Conservation (phyloP, 2,797 vertebrate species). For the Distichodus sexfasciatus region DNA sequence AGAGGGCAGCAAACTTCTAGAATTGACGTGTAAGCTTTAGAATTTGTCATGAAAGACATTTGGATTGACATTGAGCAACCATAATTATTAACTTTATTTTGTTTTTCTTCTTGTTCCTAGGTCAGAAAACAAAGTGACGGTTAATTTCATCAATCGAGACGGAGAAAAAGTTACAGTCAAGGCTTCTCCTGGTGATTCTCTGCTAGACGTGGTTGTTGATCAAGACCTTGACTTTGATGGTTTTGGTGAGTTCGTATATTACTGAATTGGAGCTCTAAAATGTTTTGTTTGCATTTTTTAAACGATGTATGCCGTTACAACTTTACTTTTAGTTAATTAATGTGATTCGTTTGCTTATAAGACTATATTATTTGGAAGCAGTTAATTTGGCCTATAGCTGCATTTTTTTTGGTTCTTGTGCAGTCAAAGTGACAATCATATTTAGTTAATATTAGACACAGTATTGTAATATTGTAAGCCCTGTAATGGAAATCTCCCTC, state of each 20-base stretch:
- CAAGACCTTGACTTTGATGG: slow-evolving; percentile 95
- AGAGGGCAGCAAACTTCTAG: background rate
- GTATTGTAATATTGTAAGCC: too few species aligned
- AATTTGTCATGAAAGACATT: background rate
- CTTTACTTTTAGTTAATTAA: too few species aligned
- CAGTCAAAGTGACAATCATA: too few species aligned
- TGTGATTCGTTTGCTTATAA: too few species aligned
- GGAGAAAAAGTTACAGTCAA: slow-evolving; percentile 86
- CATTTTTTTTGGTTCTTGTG: too few species aligned
- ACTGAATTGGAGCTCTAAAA: too few species aligned
- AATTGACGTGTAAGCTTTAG: background rate
- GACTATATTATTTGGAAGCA: too few species aligned
- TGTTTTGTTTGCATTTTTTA: background rate
- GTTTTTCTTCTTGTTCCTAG: slow-evolving; percentile 58
- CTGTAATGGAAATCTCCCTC: too few species aligned
- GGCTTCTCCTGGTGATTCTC: slow-evolving; percentile 84
- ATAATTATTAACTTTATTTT: background rate
- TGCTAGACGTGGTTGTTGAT: slow-evolving; percentile 87
- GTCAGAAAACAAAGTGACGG: slow-evolving; percentile 88
- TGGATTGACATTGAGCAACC: background rate
- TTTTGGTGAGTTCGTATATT: slow-evolving; percentile 81
- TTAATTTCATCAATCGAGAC: slow-evolving; percentile 90
- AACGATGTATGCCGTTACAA: background rate
- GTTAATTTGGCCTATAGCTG: too few species aligned
- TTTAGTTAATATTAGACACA: too few species aligned